A percentile compares a stretch with the other conserved stretches of the same genome.
Evolutionary conservation across 2,888 invertebrate species (phyloP).

Genomic region (Macrophya alboannulata): DNA sequence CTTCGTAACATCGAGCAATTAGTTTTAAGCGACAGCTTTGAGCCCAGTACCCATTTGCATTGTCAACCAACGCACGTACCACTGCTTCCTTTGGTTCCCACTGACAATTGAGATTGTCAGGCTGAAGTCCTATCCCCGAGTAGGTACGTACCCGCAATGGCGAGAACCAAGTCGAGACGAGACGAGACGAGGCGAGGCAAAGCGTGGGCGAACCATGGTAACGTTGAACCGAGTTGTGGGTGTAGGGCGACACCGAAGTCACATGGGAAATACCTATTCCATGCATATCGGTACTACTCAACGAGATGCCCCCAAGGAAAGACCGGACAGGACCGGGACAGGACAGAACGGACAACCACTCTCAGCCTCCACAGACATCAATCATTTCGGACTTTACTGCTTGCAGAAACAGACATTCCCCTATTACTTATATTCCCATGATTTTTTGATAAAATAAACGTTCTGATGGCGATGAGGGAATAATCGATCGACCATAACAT

Average conservation of each 20-base stretch:
- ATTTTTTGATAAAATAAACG: not conserved
- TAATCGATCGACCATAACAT: not conserved
- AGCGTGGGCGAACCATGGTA: slow-evolving; percentile 16
- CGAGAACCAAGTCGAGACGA: not conserved
- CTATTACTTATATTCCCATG: not conserved
- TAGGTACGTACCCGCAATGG: not conserved
- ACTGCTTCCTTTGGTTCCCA: slow-evolving; percentile 40
- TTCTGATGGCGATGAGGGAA: not conserved
- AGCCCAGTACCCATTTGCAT: slow-evolving; percentile 20
- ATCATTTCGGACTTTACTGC: not conserved
- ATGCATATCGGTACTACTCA: slow-evolving; percentile 49
- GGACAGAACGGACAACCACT: slow-evolving; percentile 1
- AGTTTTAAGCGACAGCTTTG: slow-evolving; percentile 41
- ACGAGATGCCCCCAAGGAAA: slow-evolving; percentile 26
- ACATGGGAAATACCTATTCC: slow-evolving; percentile 66
- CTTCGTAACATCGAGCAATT: slow-evolving; percentile 34
- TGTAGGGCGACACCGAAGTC: slow-evolving; percentile 50
- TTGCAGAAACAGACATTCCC: not conserved
- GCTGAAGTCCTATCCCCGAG: slow-evolving; percentile 7
- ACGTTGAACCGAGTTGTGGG: slow-evolving; percentile 6
- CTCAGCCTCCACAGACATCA: slow-evolving; percentile 1
- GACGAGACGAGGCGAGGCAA: slow-evolving; percentile 20
- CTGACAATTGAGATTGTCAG: slow-evolving; percentile 55
- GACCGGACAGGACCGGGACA: slow-evolving; percentile 8
- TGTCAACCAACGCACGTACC: slow-evolving; percentile 41